Evolutionary conservation across 2,797 vertebrate genomes (phyloP).

Genomic region (Geotrypetes seraphini): DNA sequence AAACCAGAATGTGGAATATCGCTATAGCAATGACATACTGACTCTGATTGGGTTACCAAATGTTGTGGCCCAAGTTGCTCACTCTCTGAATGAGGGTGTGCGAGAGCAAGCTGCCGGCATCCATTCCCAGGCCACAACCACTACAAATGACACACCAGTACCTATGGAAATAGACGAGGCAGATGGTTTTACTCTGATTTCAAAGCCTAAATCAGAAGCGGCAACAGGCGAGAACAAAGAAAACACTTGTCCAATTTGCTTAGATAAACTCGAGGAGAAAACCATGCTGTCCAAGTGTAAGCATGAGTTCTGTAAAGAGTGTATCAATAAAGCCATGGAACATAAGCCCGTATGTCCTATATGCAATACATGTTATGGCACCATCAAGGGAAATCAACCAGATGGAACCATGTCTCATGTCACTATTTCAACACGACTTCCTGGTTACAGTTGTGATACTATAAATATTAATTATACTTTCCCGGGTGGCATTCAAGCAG

Average conservation of each 20-base stretch:
- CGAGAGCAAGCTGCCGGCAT: too few species aligned
- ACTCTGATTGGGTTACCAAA: constrained; percentile 19
- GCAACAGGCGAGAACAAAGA: background rate
- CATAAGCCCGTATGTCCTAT: constrained; percentile 39
- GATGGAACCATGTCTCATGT: background rate
- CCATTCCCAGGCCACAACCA: too few species aligned
- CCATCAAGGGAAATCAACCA: constrained; percentile 45
- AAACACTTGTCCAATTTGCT: constrained; percentile 36
- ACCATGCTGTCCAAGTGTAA: constrained; percentile 38
- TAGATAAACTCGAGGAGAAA: constrained; percentile 30
- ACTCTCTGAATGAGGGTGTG: too few species aligned
- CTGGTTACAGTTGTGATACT: constrained; percentile 25
- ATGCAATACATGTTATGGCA: constrained; percentile 29
- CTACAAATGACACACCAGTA: background rate
- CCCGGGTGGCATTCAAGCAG: constrained; percentile 26
- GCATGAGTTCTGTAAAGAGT: constrained; percentile 43
- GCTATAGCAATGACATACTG: background rate
- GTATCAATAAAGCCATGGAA: constrained; percentile 22
- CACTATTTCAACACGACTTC: fast-evolving
- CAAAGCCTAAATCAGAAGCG: too few species aligned
- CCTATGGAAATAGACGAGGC: background rate
- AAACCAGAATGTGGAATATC: background rate
- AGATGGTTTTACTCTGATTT: too few species aligned
- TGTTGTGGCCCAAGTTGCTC: too few species aligned
- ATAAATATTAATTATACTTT: constrained; percentile 31